These are phyloP conservation scores for Linnaemya tessellans DNA, from an alignment of 2,888 invertebrate genomes.

Conservation along the genomic window DNA sequence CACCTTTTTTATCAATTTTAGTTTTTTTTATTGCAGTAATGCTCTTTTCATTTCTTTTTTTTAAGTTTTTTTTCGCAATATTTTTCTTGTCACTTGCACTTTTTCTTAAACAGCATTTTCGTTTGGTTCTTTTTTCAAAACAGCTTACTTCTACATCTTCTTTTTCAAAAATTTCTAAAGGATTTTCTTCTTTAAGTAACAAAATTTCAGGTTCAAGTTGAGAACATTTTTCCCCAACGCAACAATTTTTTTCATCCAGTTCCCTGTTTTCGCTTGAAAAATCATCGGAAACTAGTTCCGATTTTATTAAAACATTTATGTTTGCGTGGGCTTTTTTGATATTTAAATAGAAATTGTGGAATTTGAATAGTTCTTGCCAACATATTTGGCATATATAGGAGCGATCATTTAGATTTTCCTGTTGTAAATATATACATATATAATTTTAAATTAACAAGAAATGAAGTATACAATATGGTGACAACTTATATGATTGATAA, in stretches of 20 bases:
- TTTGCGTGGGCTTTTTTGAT: conserved; percentile 75
- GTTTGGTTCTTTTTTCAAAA: conserved; percentile 4
- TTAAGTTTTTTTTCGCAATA: neutral
- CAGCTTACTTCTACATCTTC: conserved; percentile 25
- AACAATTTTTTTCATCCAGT: neutral
- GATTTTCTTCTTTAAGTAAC: conserved; percentile 50
- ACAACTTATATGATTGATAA: too few species aligned
- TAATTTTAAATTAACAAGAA: neutral
- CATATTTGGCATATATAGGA: conserved; percentile 29
- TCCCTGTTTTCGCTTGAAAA: neutral
- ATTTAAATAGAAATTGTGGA: conserved; percentile 77
- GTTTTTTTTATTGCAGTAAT: neutral
- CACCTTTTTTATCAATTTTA: neutral
- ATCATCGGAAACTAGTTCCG: conserved; percentile 58
- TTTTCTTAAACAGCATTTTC: conserved; percentile 26
- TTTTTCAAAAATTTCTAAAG: conserved; percentile 54
- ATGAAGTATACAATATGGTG: neutral
- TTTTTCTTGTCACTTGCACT: neutral
- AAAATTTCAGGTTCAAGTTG: conserved; percentile 48
- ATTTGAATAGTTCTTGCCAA: conserved; percentile 72
- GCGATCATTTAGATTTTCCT: conserved; percentile 21
- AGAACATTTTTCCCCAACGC: neutral
- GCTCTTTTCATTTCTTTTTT: conserved; percentile 20
- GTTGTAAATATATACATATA: conserved; percentile 6
- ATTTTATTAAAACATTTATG: conserved; percentile 72